These are phyloP conservation scores for Falco rusticolus DNA, from an alignment of 2,797 vertebrate species.

Conservation along the genomic window DNA sequence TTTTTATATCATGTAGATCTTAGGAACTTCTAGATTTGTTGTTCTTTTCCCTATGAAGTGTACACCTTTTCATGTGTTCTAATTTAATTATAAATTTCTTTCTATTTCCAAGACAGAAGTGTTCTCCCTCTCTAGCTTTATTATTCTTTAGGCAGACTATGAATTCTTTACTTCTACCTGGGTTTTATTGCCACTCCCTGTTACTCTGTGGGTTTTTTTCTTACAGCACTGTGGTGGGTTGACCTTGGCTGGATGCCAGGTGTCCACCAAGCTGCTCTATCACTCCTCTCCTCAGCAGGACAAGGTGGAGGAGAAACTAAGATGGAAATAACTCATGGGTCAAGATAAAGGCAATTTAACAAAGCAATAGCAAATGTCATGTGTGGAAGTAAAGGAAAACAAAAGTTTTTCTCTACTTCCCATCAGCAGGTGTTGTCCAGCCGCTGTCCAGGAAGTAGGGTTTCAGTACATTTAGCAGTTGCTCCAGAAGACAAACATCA, in stretches of 20 bases:
- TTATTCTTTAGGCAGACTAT: background rate
- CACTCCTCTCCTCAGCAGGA: background rate
- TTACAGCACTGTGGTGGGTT: background rate
- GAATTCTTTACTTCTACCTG: background rate
- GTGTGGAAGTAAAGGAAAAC: background rate
- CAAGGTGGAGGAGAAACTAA: background rate
- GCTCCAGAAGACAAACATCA: background rate
- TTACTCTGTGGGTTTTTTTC: background rate
- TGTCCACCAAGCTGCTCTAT: background rate
- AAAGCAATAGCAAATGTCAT: background rate
- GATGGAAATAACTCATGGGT: background rate
- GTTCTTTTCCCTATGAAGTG: background rate
- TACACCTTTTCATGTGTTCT: background rate
- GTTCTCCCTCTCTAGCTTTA: background rate
- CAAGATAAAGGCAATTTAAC: background rate
- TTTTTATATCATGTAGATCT: background rate
- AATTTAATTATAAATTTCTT: background rate
- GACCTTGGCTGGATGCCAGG: background rate
- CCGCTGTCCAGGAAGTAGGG: background rate
- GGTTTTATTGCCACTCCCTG: background rate
- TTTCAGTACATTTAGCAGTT: background rate
- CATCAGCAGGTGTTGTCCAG: background rate
- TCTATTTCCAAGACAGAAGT: background rate
- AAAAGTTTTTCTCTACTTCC: background rate
- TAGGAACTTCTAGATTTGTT: background rate